Base-by-base conservation (phyloP, 92 coral and sea anemone species). In the Zoanthus sansibaricus region DNA sequence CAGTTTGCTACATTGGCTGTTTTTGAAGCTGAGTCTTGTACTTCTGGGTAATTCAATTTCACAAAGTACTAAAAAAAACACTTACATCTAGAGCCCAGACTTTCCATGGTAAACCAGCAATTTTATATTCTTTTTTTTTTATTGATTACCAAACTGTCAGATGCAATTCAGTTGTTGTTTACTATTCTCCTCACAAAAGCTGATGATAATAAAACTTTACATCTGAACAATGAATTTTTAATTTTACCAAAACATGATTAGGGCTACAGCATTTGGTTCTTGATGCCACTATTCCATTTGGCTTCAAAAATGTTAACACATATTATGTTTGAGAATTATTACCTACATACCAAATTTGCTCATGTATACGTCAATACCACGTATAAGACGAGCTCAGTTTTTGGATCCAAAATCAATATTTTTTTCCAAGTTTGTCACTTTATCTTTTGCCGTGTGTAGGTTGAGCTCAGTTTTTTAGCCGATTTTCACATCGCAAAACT, bases 141-240 rank as follows among this genome's bases (percentile, higher is more conserved):
- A 62, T 62, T 62, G 69, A 62, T 62, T 31, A n/a, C 69, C 69
- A 18, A 62, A 62, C 69, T 58, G 64, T 62, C 69, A 62, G 0
- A 62, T 62, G 69, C 69, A 62, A 62, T 61, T 62, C 69, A 62
- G 69, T 62, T 62, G 69, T 10, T 62, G 69, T 62, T 62, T 62
- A 62, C 69, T 62, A 62, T 21, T 62, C 6, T 15, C 58, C 15
- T 52, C 58, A 52, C 58, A 52, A 9, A 52, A 58, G 15, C 6
- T 2, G 55, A 49, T 0, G 25, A n/a, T n/a, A 62, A 62, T 0
- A 1, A 62, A 62, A 62, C 69, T 17, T 62, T 31, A 62, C 31
- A 18, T 20, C 69, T 62, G 32, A 62, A 62, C 69, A 62, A 62
- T 62, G 7, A 17, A 17, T 62, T 62, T 62, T 17, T 62, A 62